Base-by-base conservation (phyloP, 2,113 vertebrate genomes). In the Notiomystis cincta region DNA sequence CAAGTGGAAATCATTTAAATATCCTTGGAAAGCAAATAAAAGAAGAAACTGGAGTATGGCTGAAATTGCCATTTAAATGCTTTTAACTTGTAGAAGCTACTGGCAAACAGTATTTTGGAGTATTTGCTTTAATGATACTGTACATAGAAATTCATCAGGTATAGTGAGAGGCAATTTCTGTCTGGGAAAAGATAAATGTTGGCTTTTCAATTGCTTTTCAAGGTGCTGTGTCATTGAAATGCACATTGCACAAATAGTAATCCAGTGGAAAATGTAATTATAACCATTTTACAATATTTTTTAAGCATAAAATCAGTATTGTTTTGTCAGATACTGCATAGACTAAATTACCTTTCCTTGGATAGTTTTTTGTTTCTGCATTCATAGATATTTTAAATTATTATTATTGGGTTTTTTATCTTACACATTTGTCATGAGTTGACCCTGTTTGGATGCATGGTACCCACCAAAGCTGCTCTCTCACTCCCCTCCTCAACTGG, bases 1-100 rank as follows among this genome's bases (percentile, higher is more conserved):
- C 90, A 70, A 95, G 87, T 73, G 65, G 76, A 87, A 93, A 82
- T 93, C 28, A 54, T 82, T 78, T 61, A 79, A 45, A 78, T 76
- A 67, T 62, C 69, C 20, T 92, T 89, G 65, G 82, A 78, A 87
- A 83, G 47, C n/a, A 83, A 78, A 64, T 66, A 44, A 21, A 81
- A 71, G 67, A 84, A 87, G 70, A 75, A 66, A 21, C 45, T 84
- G 67, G 56, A 87, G 9, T 28, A 6, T 67, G 30, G 56, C 51
- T 48, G 44, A 83, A 89, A 73, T 78, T 84, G 57, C 67, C 31
- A 53, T 92, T 89, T 83, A 83, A 95, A 89, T 91, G 57, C 61
- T 84, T 94, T 90, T 60, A 75, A 87, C 71, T 16, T 87, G 40
- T 53, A 65, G 77, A 95, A 82, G 31, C 65, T 75, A 24, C 31